Conservation (phyloP, 2,888 invertebrate genomes). For the Melieria picta region DNA sequence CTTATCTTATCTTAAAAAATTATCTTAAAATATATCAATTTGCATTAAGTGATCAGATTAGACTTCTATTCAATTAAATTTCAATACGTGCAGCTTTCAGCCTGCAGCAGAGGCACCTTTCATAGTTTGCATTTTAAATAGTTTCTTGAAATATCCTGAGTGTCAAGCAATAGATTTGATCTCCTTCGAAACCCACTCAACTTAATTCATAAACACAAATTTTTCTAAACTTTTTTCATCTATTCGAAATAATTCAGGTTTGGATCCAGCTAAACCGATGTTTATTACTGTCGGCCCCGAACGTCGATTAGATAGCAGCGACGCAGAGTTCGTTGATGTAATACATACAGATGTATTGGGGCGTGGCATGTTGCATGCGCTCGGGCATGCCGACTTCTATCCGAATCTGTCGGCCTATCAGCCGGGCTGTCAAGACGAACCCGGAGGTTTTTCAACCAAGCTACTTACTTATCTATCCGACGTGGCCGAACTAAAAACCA, state of each 20-base stretch:
- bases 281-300: slow-evolving; percentile 68
- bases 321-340: slow-evolving; percentile 73
- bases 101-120: too few species aligned
- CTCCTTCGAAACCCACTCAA: too few species aligned
- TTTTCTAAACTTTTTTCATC: too few species aligned
- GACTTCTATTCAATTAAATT: too few species aligned
- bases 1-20: too few species aligned
- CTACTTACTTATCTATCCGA: not conserved
- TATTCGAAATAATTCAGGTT: slow-evolving; percentile 60
- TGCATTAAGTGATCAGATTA: too few species aligned
- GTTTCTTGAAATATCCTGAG: too few species aligned
- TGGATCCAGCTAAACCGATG: slow-evolving; percentile 76
- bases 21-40: too few species aligned
- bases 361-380: slow-evolving; percentile 68
- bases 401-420: slow-evolving; percentile 71
- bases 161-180: too few species aligned
- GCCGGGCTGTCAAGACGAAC: slow-evolving; percentile 69
- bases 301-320: slow-evolving; percentile 69
- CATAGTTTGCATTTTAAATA: too few species aligned
- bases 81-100: too few species aligned
- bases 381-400: slow-evolving; percentile 71
- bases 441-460: slow-evolving; percentile 32
- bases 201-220: too few species aligned
- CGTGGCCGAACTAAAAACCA: not conserved
- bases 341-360: slow-evolving; percentile 73